Evolutionary conservation across 2,797 vertebrate species (phyloP).

Genomic region (Aphelocoma californica): DNA sequence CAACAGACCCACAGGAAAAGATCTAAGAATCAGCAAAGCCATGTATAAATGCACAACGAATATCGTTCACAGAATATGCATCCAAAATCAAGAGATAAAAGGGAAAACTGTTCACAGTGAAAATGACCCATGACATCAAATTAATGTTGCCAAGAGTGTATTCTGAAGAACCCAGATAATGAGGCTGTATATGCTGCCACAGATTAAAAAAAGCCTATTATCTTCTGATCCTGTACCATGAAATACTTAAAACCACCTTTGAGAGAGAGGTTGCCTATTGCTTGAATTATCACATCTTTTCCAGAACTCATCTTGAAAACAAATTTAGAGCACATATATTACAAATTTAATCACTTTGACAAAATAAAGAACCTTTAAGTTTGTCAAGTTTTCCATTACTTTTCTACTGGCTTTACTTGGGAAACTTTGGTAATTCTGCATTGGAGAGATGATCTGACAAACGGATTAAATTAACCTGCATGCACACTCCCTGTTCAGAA

Average conservation of each 20-base stretch:
- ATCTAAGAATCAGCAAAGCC: not conserved
- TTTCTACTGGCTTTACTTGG: not conserved
- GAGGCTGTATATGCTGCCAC: not conserved
- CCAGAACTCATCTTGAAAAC: not conserved
- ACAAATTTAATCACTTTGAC: not conserved
- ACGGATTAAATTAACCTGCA: not conserved
- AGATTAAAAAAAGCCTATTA: not conserved
- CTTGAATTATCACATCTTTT: not conserved
- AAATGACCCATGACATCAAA: conserved; percentile 1
- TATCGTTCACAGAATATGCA: not conserved
- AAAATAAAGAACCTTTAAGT: not conserved
- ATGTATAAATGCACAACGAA: not conserved
- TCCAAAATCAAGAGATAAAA: conserved; percentile 9
- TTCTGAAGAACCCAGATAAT: not conserved
- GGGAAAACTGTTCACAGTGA: not conserved
- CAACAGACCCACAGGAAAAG: not conserved
- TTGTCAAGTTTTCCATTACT: not conserved
- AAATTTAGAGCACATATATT: not conserved
- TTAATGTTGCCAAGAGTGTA: not conserved
- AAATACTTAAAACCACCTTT: conserved; percentile 13
- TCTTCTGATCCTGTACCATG: not conserved
- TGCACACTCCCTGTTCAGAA: not conserved
- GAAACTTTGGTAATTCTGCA: not conserved
- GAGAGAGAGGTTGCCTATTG: not conserved
- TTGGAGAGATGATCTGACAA: not conserved